Evolutionary conservation across 2,888 invertebrate genomes (phyloP).

Genomic region (Fragum sueziense): DNA sequence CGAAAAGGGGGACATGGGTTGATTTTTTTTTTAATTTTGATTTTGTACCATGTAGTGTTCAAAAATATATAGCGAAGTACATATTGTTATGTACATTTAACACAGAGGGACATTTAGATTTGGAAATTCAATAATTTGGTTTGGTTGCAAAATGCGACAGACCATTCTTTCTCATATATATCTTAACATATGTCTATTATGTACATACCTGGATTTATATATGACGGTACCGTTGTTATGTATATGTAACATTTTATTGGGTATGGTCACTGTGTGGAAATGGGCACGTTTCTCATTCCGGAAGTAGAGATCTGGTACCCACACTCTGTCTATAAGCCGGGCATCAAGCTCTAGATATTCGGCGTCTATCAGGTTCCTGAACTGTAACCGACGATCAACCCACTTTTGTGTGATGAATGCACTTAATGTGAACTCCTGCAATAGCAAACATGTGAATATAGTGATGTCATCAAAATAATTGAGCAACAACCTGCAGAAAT

Average conservation of each 20-base stretch:
- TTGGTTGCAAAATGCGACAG: too few species aligned
- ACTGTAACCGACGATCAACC: constrained; percentile 65
- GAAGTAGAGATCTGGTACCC: constrained; percentile 78
- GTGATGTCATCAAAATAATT: background rate
- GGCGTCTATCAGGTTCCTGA: constrained; percentile 67
- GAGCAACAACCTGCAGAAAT: too few species aligned
- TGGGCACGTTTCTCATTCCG: constrained; percentile 75
- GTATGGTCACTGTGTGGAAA: constrained; percentile 76
- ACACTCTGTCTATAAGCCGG: constrained; percentile 71
- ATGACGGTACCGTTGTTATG: constrained; percentile 70
- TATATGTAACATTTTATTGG: constrained; percentile 75
- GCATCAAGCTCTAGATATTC: constrained; percentile 73
- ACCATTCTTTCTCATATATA: too few species aligned
- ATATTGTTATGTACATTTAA: too few species aligned
- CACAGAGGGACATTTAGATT: too few species aligned
- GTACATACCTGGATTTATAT: constrained; percentile 67
- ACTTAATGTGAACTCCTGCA: constrained; percentile 71
- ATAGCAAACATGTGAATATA: constrained; percentile 1
- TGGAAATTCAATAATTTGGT: too few species aligned
- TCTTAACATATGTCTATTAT: too few species aligned
- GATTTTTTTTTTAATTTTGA: too few species aligned
- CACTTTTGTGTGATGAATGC: constrained; percentile 71
- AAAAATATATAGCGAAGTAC: too few species aligned
- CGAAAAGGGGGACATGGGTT: too few species aligned
- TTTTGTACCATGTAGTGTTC: too few species aligned